Percentiles rank a stretch among this genome's conserved stretches.
These are phyloP conservation scores for Chaetodon trifasciatus DNA, from an alignment of 2,797 vertebrate genomes.

Conservation along the genomic window DNA sequence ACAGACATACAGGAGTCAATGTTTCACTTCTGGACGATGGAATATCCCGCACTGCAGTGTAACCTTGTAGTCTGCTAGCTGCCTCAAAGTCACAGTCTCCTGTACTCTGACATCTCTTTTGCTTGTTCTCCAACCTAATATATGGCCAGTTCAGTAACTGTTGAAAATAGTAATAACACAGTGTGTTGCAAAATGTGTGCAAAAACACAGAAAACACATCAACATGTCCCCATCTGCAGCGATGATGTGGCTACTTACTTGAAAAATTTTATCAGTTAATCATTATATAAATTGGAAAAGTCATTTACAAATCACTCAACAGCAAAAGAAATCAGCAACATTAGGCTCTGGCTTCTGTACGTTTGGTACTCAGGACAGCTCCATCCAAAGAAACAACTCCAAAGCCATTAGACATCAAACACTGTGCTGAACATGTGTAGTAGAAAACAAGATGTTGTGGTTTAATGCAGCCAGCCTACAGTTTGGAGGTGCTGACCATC, in stretches of 20 bases:
- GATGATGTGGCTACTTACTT: no score
- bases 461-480: background rate
- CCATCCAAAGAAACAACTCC: background rate
- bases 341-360: background rate
- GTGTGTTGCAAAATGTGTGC: background rate
- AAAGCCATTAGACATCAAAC: background rate
- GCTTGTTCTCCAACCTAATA: background rate
- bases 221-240: background rate
- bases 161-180: background rate
- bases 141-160: background rate
- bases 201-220: background rate
- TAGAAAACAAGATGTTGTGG: background rate
- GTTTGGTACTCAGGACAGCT: background rate
- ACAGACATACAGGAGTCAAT: constrained; percentile 77
- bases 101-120: constrained; percentile 10
- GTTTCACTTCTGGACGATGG: constrained; percentile 54
- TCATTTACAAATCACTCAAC: background rate
- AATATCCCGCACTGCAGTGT: constrained; percentile 48
- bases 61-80: constrained; percentile 25
- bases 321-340: no score
- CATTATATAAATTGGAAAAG: background rate
- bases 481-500: background rate
- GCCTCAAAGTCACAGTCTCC: constrained; percentile 49
- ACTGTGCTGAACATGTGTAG: background rate
- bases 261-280: background rate